These are phyloP conservation scores for Triops longicaudatus DNA, from an alignment of 1,140 invertebrate genomes.

Conservation along the genomic window DNA sequence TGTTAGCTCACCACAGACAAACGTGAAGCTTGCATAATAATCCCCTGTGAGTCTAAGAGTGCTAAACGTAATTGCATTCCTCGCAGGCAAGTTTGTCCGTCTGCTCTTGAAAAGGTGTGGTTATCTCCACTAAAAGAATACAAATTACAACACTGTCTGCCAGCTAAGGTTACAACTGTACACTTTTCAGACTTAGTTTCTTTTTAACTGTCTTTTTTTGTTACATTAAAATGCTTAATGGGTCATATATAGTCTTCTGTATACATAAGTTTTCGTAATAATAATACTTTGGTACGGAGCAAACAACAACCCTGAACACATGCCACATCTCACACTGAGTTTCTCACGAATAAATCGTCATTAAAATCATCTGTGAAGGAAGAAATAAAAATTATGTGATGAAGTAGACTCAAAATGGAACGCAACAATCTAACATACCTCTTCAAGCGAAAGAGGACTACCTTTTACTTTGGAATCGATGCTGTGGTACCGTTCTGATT, in stretches of 20 bases:
- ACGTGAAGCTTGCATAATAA: conserved; percentile 1
- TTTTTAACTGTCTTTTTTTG: background rate
- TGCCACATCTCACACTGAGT: background rate
- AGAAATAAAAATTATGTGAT: conserved; percentile 16
- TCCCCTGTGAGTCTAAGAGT: too few species aligned
- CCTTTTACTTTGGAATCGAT: conserved; percentile 63
- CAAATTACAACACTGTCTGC: too few species aligned
- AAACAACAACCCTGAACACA: background rate
- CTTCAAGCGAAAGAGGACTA: conserved; percentile 61
- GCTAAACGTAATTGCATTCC: too few species aligned
- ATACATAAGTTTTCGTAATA: background rate
- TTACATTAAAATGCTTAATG: background rate
- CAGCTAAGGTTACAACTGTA: too few species aligned
- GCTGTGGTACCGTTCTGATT: conserved; percentile 57
- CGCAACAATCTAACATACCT: conserved; percentile 43
- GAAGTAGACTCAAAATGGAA: background rate
- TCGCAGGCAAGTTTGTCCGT: too few species aligned
- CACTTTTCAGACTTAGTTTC: background rate
- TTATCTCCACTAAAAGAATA: too few species aligned
- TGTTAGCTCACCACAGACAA: background rate
- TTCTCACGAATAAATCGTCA: conserved; percentile 59
- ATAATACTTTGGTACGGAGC: background rate
- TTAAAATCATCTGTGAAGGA: conserved; percentile 54
- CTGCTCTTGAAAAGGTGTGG: too few species aligned
- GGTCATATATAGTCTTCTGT: background rate